Evolutionary conservation across 53 echinoderm and acorn worm genomes (phyloP).

Genomic region (Astropecten irregularis): DNA sequence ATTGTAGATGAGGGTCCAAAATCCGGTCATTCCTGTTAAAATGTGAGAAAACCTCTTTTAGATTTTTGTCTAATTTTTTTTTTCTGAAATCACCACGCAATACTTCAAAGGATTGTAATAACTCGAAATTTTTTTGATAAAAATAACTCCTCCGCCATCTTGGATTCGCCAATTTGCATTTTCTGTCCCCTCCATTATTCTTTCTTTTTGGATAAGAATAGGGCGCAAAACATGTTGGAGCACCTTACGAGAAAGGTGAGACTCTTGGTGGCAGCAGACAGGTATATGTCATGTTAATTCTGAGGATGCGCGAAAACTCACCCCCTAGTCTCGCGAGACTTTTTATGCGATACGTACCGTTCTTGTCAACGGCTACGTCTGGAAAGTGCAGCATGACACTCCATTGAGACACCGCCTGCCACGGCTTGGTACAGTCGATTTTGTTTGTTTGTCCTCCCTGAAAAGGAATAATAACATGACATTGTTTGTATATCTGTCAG

Average conservation of each 20-base stretch:
- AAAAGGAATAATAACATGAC: not conserved
- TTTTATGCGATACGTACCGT: conserved; percentile 71
- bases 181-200: too few relatives aligned
- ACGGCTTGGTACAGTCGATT: conserved; percentile 52
- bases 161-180: too few relatives aligned
- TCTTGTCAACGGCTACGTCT: conserved; percentile 67
- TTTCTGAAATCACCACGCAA: too few relatives aligned
- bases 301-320: too few relatives aligned
- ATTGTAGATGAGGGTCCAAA: conserved; percentile 84
- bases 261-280: too few relatives aligned
- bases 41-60: not conserved
- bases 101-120: not conserved
- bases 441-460: conserved; percentile 55
- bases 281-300: too few relatives aligned
- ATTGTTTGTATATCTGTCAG: too few relatives aligned
- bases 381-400: conserved; percentile 64
- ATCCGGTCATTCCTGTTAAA: conserved; percentile 50
- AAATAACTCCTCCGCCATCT: too few relatives aligned
- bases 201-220: too few relatives aligned
- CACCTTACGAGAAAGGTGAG: too few relatives aligned
- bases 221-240: too few relatives aligned
- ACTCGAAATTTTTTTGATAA: not conserved
- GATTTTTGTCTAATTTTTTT: not conserved
- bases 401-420: conserved; percentile 51
- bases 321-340: too few relatives aligned